Conservation (phyloP, 1,140 invertebrate genomes). For the Temnothorax curvispinosus region DNA sequence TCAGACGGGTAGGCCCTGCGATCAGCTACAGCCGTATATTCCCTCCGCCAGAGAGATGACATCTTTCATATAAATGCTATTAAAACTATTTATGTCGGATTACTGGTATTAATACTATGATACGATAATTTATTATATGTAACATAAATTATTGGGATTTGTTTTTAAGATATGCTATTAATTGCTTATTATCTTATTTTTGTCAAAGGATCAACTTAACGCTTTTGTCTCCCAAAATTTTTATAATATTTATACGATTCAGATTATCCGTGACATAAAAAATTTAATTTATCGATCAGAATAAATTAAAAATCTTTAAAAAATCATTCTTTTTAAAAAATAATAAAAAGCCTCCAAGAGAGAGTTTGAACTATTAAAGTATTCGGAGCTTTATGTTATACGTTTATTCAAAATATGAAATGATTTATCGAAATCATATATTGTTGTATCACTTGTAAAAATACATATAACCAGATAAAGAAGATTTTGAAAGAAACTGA, state of each 20-base stretch:
- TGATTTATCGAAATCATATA: neutral
- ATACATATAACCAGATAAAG: neutral
- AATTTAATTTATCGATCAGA: too few species aligned
- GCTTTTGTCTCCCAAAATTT: neutral
- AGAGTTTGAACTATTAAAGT: neutral
- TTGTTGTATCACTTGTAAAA: neutral
- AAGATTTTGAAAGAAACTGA: neutral
- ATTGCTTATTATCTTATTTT: neutral
- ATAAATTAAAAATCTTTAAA: neutral
- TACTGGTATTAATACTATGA: neutral
- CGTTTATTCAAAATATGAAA: neutral
- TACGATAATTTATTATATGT: neutral
- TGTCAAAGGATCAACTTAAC: neutral
- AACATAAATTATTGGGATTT: neutral
- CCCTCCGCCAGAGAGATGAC: constrained; percentile 22
- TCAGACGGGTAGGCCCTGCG: constrained; percentile 28
- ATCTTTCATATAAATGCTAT: constrained; percentile 45
- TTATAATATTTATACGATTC: neutral
- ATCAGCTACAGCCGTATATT: constrained; percentile 13
- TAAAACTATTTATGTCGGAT: constrained; percentile 28
- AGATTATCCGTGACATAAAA: neutral
- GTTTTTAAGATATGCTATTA: neutral
- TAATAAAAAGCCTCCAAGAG: neutral
- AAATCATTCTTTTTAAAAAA: neutral
- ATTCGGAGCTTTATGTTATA: neutral